These are phyloP conservation scores for Tapera naevia DNA, from an alignment of 2,797 vertebrate species.

Conservation along the genomic window DNA sequence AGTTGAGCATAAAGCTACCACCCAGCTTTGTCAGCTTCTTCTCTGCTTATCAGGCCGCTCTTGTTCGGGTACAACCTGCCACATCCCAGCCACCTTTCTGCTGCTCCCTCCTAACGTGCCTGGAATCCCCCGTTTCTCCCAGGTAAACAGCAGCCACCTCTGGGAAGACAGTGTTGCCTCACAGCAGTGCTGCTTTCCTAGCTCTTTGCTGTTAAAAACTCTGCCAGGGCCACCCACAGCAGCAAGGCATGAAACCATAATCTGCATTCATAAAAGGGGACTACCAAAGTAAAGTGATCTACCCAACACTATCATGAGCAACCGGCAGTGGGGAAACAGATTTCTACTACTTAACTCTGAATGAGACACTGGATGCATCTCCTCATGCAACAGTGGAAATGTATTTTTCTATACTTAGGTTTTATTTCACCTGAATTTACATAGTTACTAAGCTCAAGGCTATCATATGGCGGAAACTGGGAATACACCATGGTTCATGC, in stretches of 20 bases:
- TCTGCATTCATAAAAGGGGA: neutral
- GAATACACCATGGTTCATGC: neutral
- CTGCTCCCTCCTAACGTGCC: neutral
- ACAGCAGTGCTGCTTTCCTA: neutral
- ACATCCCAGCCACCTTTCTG: neutral
- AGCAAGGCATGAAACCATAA: neutral
- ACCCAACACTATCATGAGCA: neutral
- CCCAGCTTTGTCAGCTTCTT: neutral
- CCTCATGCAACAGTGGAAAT: neutral
- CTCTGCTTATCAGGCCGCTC: neutral
- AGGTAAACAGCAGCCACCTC: neutral
- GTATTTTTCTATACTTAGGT: neutral
- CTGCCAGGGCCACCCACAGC: rapidly evolving
- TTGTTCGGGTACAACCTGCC: neutral
- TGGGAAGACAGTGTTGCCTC: rapidly evolving
- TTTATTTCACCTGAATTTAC: neutral
- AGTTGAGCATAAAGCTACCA: neutral
- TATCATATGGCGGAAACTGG: neutral
- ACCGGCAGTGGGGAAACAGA: neutral
- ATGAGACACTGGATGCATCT: neutral
- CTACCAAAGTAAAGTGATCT: neutral
- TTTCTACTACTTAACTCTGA: neutral
- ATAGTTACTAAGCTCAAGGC: neutral
- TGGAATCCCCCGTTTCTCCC: neutral
- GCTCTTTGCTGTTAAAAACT: rapidly evolving